Evolutionary conservation across 2,888 invertebrate genomes (phyloP), one percentile per base, ranked within the genome.

Genomic region (Polyommatus icarus): DNA sequence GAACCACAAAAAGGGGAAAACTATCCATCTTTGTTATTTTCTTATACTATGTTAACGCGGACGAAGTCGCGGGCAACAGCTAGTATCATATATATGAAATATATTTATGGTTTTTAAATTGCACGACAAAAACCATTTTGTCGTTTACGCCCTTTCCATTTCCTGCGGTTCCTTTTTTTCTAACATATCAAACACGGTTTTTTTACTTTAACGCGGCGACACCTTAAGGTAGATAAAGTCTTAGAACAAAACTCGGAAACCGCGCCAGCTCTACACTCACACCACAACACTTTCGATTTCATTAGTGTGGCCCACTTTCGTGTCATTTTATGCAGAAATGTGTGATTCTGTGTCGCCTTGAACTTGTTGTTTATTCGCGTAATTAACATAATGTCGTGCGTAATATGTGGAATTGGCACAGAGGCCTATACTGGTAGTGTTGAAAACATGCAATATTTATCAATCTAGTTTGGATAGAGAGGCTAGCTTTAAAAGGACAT

Each of bases 321-420:
- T 77, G 79, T 78, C 78, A 81, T 81, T 87, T 84, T 84, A 89
- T 89, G 88, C 88, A 81, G 82, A 29, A 81, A 83, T 86, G 82
- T 83, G 80, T 79, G 85, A 81, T 88, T 87, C 85, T 83, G 85
- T 67, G 32, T 86, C 79, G 88, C 91, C 91, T 91, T 91, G 91
- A 91, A 89, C 91, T 91, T 91, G 90, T 72, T 54, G 24, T 29
- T 29, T 29, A 12, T 24, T 32, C 18, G 5, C 61, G 67, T 67
- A 67, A 67, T 67, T 67, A 67, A 67, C 67, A 67, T 67, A 67
- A 67, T 32, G 67, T 67, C 67, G 12, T 67, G 20, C 24, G 29
- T 67, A 67, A 67, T 67, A 67, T 67, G 67, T 67, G 67, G 67
- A 67, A 15, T 67, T 67, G 67, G 29, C 29, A 7, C 67, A 67